A percentile compares a stretch with the other conserved stretches of the same genome.
These are phyloP conservation scores for Podiceps cristatus DNA, from an alignment of 2,113 vertebrate species.

Conservation along the genomic window DNA sequence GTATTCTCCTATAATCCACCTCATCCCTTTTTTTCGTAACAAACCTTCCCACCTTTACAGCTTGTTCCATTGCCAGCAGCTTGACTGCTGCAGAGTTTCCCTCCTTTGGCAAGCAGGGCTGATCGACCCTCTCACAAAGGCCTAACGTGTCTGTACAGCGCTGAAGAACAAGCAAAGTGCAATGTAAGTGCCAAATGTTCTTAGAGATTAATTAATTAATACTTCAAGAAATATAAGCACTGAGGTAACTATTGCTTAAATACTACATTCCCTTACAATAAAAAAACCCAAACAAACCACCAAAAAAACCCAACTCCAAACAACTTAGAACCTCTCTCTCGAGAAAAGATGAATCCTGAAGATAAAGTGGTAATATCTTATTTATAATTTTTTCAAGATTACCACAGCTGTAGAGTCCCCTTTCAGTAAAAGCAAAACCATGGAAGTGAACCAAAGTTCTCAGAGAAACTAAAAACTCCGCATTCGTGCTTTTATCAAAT, in stretches of 20 bases:
- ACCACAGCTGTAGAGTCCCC: neutral
- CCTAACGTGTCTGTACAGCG: slow-evolving; percentile 20
- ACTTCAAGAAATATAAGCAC: neutral
- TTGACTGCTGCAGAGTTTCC: neutral
- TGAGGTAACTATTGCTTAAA: slow-evolving; percentile 41
- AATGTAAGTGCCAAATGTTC: slow-evolving; percentile 16
- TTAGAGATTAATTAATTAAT: slow-evolving; percentile 21
- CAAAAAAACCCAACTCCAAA: neutral
- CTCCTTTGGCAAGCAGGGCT: neutral
- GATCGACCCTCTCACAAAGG: neutral
- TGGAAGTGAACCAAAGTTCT: neutral
- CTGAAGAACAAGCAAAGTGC: slow-evolving; percentile 47
- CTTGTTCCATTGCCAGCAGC: neutral
- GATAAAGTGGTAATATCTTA: neutral
- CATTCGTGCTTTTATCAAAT: neutral
- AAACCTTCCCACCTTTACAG: neutral
- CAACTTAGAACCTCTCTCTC: neutral
- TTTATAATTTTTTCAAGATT: neutral
- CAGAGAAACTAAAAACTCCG: neutral
- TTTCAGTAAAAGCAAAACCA: neutral
- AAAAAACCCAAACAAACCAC: neutral
- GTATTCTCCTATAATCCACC: neutral
- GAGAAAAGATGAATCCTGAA: neutral
- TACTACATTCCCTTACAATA: neutral
- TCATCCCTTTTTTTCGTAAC: neutral